Evolutionary conservation across 2,113 vertebrate species (phyloP), one percentile per base, ranked within the genome.

Genomic region (Engraulis encrasicolus): DNA sequence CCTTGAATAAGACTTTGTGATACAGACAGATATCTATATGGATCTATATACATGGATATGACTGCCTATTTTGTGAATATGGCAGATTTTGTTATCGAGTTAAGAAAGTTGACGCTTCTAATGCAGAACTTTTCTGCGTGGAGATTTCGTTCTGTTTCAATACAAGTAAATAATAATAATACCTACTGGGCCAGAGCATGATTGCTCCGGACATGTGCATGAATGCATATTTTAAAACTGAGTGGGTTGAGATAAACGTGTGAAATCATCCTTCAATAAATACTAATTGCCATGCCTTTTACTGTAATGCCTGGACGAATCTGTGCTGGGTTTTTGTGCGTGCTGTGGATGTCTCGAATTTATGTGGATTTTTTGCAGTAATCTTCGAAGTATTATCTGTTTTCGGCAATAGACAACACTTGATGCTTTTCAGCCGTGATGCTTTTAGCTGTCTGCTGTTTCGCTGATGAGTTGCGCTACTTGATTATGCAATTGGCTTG

Each of bases 371-470:
- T n/a, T 66, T 27, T 2, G 58, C 58, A 66, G 58, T 31, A 66
- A 66, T 66, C 58, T 66, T 66, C 92, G 31, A 34, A 91, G 89
- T 89, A 91, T 94, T 94, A 94, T 93, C 93, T 89, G 87, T 87
- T 87, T 86, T 87, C 85, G 90, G 90, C 89, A 90, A 88, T 93
- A 94, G 93, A 94, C 93, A 93, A 92, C 89, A 90, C 90, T 87
- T 81, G 88, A 88, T 90, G 90, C 89, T 85, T 90, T 91, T 92
- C 92, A 89, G 93, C 89, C 83, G 89, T 92, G 89, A 90, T n/a
- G n/a, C 66, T 89, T 89, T 93, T 91, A 87, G 92, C 91, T 90
- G 66, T 74, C 66, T 92, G 91, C 89, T 90, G 91, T 91, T 89
- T 91, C 90, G 87, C 89, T 91, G 91, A 91, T 92, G 89, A 93